These are phyloP conservation scores for Grammomys surdaster DNA, from an alignment of 2,113 vertebrate species.

Conservation along the genomic window DNA sequence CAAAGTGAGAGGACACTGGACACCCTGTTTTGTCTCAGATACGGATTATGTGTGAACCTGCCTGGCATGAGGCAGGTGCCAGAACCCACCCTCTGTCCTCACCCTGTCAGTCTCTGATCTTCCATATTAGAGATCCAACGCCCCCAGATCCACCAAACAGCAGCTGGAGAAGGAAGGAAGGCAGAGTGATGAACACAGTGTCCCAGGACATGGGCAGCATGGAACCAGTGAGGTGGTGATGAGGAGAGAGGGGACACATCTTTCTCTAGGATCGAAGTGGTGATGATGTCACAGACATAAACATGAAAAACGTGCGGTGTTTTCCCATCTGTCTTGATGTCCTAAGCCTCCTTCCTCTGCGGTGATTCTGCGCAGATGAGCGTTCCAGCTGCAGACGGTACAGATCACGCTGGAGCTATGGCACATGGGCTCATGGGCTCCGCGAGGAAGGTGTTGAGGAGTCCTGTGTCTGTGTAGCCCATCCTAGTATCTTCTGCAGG, in stretches of 20 bases:
- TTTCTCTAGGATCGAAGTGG: not conserved
- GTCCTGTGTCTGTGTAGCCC: not conserved
- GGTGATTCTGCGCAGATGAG: not conserved
- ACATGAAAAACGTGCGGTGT: fast-evolving
- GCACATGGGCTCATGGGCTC: not conserved
- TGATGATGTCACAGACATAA: not conserved
- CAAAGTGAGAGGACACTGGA: not conserved
- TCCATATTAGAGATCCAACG: no score
- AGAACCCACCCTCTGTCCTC: not conserved
- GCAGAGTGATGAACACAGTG: not conserved
- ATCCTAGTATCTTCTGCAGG: not conserved
- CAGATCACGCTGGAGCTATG: not conserved
- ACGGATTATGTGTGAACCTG: not conserved
- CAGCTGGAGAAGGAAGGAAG: not conserved
- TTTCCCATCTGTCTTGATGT: not conserved
- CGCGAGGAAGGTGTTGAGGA: not conserved
- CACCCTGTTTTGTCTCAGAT: not conserved
- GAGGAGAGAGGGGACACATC: no score
- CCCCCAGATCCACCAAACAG: not conserved
- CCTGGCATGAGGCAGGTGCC: not conserved
- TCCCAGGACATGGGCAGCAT: not conserved
- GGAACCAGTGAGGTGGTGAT: not conserved
- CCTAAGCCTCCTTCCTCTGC: not conserved
- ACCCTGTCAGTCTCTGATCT: no score
- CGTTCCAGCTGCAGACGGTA: no score